Percentiles rank a stretch among this genome's conserved stretches.
Evolutionary conservation across 2,888 invertebrate genomes (phyloP).

Genomic region (Leptopterna dolabrata): DNA sequence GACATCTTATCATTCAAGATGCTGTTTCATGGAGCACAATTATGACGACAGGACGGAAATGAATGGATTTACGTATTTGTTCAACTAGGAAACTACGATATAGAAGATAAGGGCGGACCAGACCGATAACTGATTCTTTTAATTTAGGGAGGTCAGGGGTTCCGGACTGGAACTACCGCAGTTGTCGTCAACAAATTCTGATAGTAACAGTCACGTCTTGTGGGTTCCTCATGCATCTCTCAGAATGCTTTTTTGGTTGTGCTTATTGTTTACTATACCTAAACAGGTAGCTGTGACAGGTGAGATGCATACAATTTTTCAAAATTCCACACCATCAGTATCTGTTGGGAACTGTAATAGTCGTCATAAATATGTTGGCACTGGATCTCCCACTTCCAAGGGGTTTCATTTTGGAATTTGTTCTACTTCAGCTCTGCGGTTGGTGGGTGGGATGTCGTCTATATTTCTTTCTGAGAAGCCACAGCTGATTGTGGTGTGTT

Average conservation of each 20-base stretch:
- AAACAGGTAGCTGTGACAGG: slow-evolving; percentile 19
- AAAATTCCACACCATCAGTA: no score
- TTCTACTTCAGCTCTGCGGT: no score
- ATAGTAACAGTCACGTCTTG: not conserved
- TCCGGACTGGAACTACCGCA: not conserved
- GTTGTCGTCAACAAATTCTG: slow-evolving; percentile 9
- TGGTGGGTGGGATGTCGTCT: no score
- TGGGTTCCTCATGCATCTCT: slow-evolving; percentile 12
- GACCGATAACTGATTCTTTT: not conserved
- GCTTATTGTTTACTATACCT: not conserved
- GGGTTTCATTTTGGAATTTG: no score
- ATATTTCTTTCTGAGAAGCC: no score
- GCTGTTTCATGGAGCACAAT: no score
- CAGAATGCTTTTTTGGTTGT: not conserved
- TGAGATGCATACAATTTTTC: not conserved
- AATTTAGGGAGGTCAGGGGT: slow-evolving; percentile 32
- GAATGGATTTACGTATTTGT: not conserved
- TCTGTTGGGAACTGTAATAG: no score
- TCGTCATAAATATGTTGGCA: no score
- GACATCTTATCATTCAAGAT: no score
- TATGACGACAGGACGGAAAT: no score
- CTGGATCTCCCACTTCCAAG: no score
- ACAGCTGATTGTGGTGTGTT: no score
- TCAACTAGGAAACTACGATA: not conserved
- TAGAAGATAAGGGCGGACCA: not conserved